Base-by-base conservation (phyloP, 2,113 vertebrate species). In the Bubo scandiacus region DNA sequence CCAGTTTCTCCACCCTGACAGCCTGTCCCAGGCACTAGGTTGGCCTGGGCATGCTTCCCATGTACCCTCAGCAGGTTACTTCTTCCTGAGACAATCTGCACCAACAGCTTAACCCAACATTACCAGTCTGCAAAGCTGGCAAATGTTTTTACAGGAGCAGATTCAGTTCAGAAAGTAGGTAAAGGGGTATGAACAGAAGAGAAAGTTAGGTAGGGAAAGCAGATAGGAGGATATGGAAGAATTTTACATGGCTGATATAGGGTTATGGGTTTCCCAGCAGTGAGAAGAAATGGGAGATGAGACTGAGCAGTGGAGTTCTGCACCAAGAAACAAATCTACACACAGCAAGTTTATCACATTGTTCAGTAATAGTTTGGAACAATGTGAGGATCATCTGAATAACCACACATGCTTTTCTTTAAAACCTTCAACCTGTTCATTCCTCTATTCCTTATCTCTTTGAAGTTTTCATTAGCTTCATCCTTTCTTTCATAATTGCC, bases 81-180 rank as follows among this genome's bases (percentile, higher is more conserved):
- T 61, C 27, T 68, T 42, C 66, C 40, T 26, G n/a, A 81, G 21
- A 63, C 15, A 67, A 54, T 19, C 15, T 21, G 27, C 16, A 51
- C 15, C 30, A 71, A 26, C 8, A 47, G 18, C 25, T 75, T 13
- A 88, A 63, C 9, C 17, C 42, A 42, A 15, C 0, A 0, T 42
- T 45, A 45, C 7, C 32, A 21, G 1, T 9, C 40, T 61, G n/a
- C 3, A 16, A 49, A 59, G 18, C 0, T 40, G 11, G 25, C 8
- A 27, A 62, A 17, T 92, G 30, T 26, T 84, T 87, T 58, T 52
- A 57, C 6, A 63, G 38, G 12, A 55, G 29, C 8, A 32, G 30
- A 57, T 73, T 30, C 20, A 59, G 15, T 52, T 27, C 12, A 79
- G 75, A 45, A 74, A 42, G 38, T 10, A 73, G 29, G 29, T 55